Base-by-base conservation (phyloP, 2,113 vertebrate species). In the Butastur rufipennis region DNA sequence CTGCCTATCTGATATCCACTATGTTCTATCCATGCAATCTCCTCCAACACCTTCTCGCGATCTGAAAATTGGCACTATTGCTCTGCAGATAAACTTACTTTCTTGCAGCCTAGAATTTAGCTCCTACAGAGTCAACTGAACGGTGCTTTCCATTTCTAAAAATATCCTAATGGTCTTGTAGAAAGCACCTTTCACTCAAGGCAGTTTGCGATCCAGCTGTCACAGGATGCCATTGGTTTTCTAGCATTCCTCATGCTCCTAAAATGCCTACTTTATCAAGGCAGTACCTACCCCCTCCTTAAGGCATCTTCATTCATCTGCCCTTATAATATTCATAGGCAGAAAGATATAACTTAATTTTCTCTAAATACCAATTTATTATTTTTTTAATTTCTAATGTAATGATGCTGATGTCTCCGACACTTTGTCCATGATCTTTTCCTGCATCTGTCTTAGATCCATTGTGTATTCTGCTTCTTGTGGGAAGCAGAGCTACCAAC, bases 21-120 rank as follows among this genome's bases (percentile, higher is more conserved):
- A 7, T 31, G 31, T 66, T 47, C 15, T 16, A 16, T 7, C 32
- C n/a, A 36, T 0, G 0, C 1, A 0, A 16, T 26, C 26, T 55
- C 59, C 9, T 27, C 34, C 27, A 58, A 6, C 36, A 29, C 19
- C 26, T 58, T 48, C 29, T 40, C 56, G 43, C 1, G 0, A 25
- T n/a, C n/a, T 27, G 48, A 53, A 85, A 55, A 31, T 14, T 0
- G 0, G 23, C 20, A 8, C 3, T 0, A 34, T 16, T 27, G 40
- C 11, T 45, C 81, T 29, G 19, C 32, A 72, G 27, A 59, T 25
- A 86, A 93, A 31, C 3, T 50, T 45, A 8, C 4, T 59, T 53
- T 59, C 67, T 83, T 45, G 43, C 25, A 32, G 26, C 11, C 36
- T 42, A 84, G 18, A 58, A 53, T 2, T 0, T 4, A 45, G 32